phyloP scores from a whole-genome alignment of 2,888 invertebrate genomes.

The Anorthoa munda region DNA sequence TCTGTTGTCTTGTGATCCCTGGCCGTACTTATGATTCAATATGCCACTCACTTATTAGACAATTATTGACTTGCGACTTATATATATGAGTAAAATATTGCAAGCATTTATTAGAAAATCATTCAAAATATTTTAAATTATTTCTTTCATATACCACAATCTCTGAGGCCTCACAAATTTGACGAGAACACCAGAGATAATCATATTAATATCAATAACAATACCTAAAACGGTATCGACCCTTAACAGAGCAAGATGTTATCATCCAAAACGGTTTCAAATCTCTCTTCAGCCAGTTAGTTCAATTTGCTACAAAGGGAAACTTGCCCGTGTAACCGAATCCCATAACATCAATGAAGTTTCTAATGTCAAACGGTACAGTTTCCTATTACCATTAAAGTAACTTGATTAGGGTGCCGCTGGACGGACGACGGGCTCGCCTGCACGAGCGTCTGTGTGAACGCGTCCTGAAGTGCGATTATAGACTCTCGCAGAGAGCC shows the following conservation, averaged over 20 bases:
- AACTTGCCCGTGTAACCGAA: conserved; percentile 36
- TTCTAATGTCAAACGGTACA: conserved; percentile 48
- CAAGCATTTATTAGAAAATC: too few relatives aligned
- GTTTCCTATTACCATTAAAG: conserved; percentile 55
- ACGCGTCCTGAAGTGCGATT: conserved; percentile 15
- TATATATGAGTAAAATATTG: too few relatives aligned
- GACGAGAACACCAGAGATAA: neutral
- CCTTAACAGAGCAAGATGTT: neutral
- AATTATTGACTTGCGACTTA: conserved; percentile 8
- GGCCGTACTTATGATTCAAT: neutral
- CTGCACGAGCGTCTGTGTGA: neutral
- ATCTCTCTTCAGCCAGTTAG: conserved; percentile 12
- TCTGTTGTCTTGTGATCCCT: neutral
- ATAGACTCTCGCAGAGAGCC: neutral
- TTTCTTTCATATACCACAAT: neutral
- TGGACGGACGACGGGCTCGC: neutral
- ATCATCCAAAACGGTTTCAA: conserved; percentile 23
- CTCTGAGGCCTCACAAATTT: neutral
- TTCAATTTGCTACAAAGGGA: conserved; percentile 32
- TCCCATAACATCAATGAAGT: conserved; percentile 50
- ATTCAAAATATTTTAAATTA: too few relatives aligned
- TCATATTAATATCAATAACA: conserved; percentile 16
- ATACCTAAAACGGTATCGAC: neutral
- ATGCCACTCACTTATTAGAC: neutral
- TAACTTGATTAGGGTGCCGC: conserved; percentile 35